phyloP scores from a whole-genome alignment of 2,113 vertebrate species.

The Rana temporaria region DNA sequence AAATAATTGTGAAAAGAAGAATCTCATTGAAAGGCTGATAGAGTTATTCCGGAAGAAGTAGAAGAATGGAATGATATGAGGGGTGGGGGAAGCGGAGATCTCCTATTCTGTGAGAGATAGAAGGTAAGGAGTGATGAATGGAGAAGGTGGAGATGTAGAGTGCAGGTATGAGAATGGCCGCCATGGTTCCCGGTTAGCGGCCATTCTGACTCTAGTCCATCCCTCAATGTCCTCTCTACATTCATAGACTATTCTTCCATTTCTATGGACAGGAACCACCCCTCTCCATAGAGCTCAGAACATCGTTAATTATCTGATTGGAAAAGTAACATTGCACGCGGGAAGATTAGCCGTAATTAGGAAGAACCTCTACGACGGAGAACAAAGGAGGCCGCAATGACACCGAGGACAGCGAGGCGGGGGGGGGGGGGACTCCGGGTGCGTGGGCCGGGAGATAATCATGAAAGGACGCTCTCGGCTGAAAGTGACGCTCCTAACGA shows the following conservation, averaged over 20 bases:
- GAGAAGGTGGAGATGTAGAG: not conserved
- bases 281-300: slow-evolving; percentile 5
- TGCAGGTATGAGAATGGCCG: not conserved
- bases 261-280: not conserved
- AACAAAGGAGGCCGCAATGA: slow-evolving; percentile 45
- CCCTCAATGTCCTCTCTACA: not conserved
- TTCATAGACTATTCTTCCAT: slow-evolving; percentile 2
- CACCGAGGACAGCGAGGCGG: slow-evolving; percentile 25
- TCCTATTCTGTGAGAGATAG: not conserved
- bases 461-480: slow-evolving; percentile 36
- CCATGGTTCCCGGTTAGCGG: not conserved
- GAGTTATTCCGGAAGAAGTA: too few relatives aligned
- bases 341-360: slow-evolving; percentile 26
- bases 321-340: slow-evolving; percentile 36
- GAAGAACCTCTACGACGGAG: slow-evolving; percentile 43
- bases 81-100: too few relatives aligned
- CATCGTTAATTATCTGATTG: slow-evolving; percentile 46
- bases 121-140: too few relatives aligned
- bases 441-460: slow-evolving; percentile 22
- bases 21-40: too few relatives aligned
- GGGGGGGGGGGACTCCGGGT: slow-evolving; percentile 1
- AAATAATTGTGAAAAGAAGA: too few relatives aligned
- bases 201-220: not conserved
- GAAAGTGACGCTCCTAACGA: slow-evolving; percentile 31
- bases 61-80: too few relatives aligned